Evolutionary conservation across 2,888 invertebrate genomes (phyloP).

Genomic region (Pimpla rufipes): DNA sequence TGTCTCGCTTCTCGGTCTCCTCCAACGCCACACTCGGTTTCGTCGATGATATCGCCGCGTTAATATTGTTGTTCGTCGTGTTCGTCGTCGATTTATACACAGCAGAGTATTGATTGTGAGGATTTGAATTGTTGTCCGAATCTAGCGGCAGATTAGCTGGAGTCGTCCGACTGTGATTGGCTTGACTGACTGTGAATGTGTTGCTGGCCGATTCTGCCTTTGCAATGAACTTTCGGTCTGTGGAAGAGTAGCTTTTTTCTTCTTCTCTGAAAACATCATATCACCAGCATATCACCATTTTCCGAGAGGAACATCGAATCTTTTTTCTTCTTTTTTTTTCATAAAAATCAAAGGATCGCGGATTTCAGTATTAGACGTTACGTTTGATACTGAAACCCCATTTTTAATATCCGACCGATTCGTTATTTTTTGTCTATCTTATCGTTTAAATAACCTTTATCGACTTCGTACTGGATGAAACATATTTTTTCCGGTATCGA

Average conservation of each 20-base stretch:
- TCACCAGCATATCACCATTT: conserved; percentile 62
- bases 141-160: conserved; percentile 83
- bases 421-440: no score
- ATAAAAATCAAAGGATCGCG: neutral
- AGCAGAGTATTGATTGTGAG: conserved; percentile 82
- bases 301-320: conserved; percentile 16
- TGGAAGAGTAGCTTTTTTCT: conserved; percentile 93
- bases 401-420: no score
- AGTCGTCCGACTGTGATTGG: conserved; percentile 84
- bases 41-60: conserved; percentile 70
- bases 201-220: conserved; percentile 87
- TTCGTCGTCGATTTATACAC: conserved; percentile 74
- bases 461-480: no score
- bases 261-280: conserved; percentile 88
- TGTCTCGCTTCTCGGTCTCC: conserved; percentile 78
- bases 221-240: conserved; percentile 95
- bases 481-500: no score
- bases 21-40: conserved; percentile 72
- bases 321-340: neutral
- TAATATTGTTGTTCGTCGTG: conserved; percentile 70
- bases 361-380: no score
- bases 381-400: no score
- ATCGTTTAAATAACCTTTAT: no score
- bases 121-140: conserved; percentile 82
- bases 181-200: conserved; percentile 79